A percentile compares a stretch with the other conserved stretches of the same genome.
Conservation (phyloP, 2,888 invertebrate genomes). For the Oscheius myriophilus region DNA sequence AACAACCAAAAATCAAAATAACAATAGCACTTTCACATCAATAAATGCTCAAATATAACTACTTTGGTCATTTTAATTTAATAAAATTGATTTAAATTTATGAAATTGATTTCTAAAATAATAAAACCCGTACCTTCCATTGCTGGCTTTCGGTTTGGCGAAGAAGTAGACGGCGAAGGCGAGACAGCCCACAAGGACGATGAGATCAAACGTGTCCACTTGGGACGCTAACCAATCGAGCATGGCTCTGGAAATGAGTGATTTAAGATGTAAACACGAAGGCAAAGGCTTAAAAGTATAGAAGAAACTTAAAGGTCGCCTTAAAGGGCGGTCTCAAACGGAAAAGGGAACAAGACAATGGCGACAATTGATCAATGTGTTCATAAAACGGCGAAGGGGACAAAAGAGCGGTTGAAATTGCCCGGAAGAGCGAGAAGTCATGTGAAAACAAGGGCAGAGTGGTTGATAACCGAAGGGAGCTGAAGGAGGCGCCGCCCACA, state of each 20-base stretch:
- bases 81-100: no score
- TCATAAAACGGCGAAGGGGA: not conserved
- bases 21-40: no score
- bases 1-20: no score
- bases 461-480: not conserved
- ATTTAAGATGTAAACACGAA: not conserved
- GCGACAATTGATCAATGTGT: no score
- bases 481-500: no score
- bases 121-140: conserved; percentile 15
- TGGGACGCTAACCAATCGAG: conserved; percentile 44
- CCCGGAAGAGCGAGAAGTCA: conserved; percentile 5
- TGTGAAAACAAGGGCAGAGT: not conserved
- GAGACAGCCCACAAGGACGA: conserved; percentile 47
- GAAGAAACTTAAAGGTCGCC: no score
- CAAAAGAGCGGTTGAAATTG: not conserved
- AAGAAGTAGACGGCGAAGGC: conserved; percentile 45
- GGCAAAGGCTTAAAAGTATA: no score
- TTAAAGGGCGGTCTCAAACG: no score
- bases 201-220: conserved; percentile 51
- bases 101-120: no score
- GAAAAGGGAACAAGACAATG: no score
- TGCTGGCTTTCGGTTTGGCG: conserved; percentile 24
- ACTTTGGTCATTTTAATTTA: no score
- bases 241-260: conserved; percentile 25
- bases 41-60: no score